A percentile compares a stretch with the other conserved stretches of the same genome.
These are phyloP conservation scores for Enteromius afrohamiltoni DNA, from an alignment of 2,797 vertebrate species.

Conservation along the genomic window DNA sequence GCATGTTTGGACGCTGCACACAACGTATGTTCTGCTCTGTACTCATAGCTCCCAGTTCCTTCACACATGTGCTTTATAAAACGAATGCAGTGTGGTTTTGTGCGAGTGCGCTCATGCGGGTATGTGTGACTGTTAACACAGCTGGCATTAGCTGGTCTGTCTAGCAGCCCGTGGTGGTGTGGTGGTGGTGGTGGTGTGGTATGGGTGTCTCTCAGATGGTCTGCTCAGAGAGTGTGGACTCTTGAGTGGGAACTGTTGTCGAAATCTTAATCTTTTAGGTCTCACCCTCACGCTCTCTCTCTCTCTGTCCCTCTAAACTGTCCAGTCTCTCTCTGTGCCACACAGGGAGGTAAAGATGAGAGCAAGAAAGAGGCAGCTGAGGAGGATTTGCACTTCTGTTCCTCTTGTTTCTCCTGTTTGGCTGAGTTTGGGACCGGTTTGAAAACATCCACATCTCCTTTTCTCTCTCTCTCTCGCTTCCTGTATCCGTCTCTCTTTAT, in stretches of 20 bases:
- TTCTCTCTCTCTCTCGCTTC: conserved; percentile 26
- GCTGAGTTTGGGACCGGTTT: conserved; percentile 51
- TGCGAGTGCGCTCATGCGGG: neutral
- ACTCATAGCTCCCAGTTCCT: neutral
- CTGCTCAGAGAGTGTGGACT: conserved; percentile 46
- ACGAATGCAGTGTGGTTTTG: conserved; percentile 26
- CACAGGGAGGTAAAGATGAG: conserved; percentile 61
- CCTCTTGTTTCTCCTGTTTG: conserved; percentile 34
- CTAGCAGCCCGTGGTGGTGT: conserved; percentile 49
- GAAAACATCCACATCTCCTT: conserved; percentile 38
- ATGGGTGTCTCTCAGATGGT: conserved; percentile 39
- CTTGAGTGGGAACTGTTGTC: conserved; percentile 53
- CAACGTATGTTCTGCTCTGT: conserved; percentile 24
- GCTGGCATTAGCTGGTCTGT: conserved; percentile 56
- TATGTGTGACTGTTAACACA: conserved; percentile 57
- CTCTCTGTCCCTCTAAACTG: conserved; percentile 47
- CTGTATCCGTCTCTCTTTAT: conserved; percentile 52
- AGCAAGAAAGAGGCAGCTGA: conserved; percentile 54
- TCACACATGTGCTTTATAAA: conserved; percentile 32
- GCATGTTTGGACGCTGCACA: conserved; percentile 2
- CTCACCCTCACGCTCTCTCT: conserved; percentile 52
- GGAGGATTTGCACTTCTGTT: conserved; percentile 45
- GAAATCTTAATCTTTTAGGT: conserved; percentile 56
- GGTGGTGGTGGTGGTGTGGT: conserved; percentile 39
- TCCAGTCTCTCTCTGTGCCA: conserved; percentile 50